A percentile compares a stretch with the other conserved stretches of the same genome.
These are phyloP conservation scores for Crambe crambe DNA, from an alignment of 37 sponge, comb jelly and placozoan species.

Conservation along the genomic window DNA sequence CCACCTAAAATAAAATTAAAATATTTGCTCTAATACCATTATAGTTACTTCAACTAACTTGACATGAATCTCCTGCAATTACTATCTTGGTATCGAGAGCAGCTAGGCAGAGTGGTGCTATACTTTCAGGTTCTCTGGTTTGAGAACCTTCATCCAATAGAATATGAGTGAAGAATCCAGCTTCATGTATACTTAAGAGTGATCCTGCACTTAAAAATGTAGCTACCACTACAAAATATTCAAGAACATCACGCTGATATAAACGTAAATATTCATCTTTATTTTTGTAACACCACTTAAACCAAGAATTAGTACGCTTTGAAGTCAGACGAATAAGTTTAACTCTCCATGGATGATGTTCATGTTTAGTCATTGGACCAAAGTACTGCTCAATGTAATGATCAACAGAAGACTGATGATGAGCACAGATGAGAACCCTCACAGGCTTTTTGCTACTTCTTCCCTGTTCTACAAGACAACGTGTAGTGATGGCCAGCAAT, in stretches of 20 bases:
- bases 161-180: constrained; percentile 79
- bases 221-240: constrained; percentile 41
- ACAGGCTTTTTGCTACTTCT: not conserved
- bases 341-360: not conserved
- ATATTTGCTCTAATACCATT: no score
- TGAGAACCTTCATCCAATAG: constrained; percentile 85
- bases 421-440: constrained; percentile 66
- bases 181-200: not conserved
- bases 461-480: constrained; percentile 2
- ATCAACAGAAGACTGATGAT: constrained; percentile 67
- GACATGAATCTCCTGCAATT: constrained; percentile 76
- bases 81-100: constrained; percentile 54
- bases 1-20: constrained; percentile 57
- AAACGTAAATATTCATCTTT: not conserved
- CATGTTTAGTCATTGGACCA: constrained; percentile 15
- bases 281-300: not conserved
- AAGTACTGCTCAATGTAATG: constrained; percentile 52
- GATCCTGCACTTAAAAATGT: constrained; percentile 44
- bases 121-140: constrained; percentile 63
- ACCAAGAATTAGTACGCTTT: not conserved
- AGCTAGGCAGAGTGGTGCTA: constrained; percentile 65
- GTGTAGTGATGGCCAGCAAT: constrained; percentile 44
- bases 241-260: not conserved
- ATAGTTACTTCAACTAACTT: constrained; percentile 43
- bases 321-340: constrained; percentile 6